Percentiles rank a stretch among this genome's conserved stretches.
Conservation (phyloP, 2,888 invertebrate species). For the Leptinotarsa peninsularis region DNA sequence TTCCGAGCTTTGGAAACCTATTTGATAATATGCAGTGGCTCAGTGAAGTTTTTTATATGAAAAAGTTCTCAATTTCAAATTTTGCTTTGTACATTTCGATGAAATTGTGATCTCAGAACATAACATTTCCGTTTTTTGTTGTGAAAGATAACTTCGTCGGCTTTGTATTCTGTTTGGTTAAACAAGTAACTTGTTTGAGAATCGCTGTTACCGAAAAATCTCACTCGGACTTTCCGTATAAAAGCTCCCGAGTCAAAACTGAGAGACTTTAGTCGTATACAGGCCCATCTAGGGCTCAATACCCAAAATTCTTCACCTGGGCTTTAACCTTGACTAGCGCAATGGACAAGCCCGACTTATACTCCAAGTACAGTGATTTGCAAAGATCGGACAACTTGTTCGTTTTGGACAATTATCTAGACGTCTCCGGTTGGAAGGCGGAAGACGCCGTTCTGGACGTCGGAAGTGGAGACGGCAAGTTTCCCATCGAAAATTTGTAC, state of each 20-base stretch:
- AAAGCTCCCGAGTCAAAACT: constrained; percentile 30
- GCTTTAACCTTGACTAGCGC: not conserved
- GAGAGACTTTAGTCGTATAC: constrained; percentile 30
- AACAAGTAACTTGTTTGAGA: constrained; percentile 37
- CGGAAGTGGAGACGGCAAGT: constrained; percentile 81
- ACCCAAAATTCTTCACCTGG: constrained; percentile 15
- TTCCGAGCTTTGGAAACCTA: not conserved
- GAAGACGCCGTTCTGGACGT: constrained; percentile 74
- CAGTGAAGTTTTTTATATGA: no score
- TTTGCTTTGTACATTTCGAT: no score
- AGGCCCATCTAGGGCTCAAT: constrained; percentile 32
- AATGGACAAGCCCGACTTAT: constrained; percentile 71
- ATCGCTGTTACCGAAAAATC: constrained; percentile 40
- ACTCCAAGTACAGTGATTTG: constrained; percentile 75
- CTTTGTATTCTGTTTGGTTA: not conserved
- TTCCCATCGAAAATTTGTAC: constrained; percentile 74
- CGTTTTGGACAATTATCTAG: constrained; percentile 74
- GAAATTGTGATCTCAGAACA: no score
- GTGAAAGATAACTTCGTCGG: no score
- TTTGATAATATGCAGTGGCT: not conserved
- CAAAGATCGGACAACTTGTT: constrained; percentile 77
- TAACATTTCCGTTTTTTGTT: no score
- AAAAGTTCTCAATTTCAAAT: no score
- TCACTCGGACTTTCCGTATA: constrained; percentile 42
- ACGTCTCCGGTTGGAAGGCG: constrained; percentile 55